Base-by-base conservation (phyloP, 1,140 invertebrate species). In the Drosophila parabipectinata region DNA sequence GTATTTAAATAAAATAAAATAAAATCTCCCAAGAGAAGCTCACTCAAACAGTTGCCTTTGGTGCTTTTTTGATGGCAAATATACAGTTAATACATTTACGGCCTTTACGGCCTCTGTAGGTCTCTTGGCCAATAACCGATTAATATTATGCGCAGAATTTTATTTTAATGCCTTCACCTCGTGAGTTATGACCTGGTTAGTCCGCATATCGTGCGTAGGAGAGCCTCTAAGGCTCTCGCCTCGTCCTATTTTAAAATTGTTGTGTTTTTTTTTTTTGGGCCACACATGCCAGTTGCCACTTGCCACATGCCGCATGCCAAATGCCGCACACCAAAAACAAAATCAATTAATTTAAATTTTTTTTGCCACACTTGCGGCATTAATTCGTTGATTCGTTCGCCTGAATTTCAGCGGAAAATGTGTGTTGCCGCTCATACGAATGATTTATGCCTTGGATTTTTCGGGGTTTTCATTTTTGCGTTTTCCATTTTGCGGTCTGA, bases 281-380 rank as follows among this genome's bases (percentile, higher is more conserved):
- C 5, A 28, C 26, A 28, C 26, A 28, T 28, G 26, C 26, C 26
- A 28, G 0, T 28, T 28, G 26, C 26, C 26, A 28, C 26, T 28
- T 28, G 26, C 26, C 26, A 28, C 26, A 28, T 45, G 28, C 26
- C 26, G 26, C 15, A 15, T n/a, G 55, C 64, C 51, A 41, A 48
- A 72, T 58, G 72, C 77, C 66, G 58, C 47, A 51, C 54, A 48
- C 59, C 59, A 18, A 18, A 51, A 47, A 54, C 3, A 71, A 78
- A 77, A 80, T 87, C 81, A 87, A 87, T 85, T 85, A 85, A 85
- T 85, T 85, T 74, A 50, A 71, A 63, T 67, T 71, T 85, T 85
- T 87, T 81, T 85, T 85, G 82, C 82, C 68, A 72, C 68, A 72
- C 71, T 73, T 68, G 66, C 66, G 62, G 69, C 67, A 69, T 69